Conservation (phyloP, 1,140 invertebrate genomes). For the Chironomus tepperi region DNA sequence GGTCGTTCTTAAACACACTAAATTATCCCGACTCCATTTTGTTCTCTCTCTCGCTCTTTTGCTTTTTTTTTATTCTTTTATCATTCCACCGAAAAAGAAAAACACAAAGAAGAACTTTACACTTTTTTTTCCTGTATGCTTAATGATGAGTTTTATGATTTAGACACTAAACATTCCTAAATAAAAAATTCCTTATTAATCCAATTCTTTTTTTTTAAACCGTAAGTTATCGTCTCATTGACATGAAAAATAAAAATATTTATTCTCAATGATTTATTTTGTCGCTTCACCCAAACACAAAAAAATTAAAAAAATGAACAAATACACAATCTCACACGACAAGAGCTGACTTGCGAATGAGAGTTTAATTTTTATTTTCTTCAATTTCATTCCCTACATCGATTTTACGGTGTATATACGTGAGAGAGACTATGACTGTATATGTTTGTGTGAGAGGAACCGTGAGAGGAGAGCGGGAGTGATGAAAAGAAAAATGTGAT, state of each 20-base stretch:
- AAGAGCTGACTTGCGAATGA: constrained; percentile 23
- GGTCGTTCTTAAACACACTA: constrained; percentile 18
- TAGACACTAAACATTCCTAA: no score
- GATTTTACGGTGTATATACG: not conserved
- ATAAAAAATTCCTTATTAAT: not conserved
- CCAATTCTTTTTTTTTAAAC: not conserved
- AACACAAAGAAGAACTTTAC: not conserved
- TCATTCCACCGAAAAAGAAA: constrained; percentile 7
- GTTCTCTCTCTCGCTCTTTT: constrained; percentile 7
- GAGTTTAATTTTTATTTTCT: not conserved
- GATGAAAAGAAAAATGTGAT: no score
- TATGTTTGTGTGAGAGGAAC: not conserved
- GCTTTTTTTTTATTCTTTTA: constrained; percentile 16
- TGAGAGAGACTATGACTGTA: not conserved
- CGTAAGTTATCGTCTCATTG: no score
- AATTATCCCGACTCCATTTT: constrained; percentile 22
- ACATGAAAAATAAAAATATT: no score
- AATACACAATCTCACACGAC: constrained; percentile 19
- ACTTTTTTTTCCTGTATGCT: not conserved
- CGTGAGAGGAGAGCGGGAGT: no score
- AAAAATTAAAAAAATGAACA: constrained; percentile 22
- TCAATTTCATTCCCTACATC: constrained; percentile 12
- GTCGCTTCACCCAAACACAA: constrained; percentile 18
- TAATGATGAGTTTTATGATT: no score
- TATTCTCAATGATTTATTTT: constrained; percentile 15